These are phyloP conservation scores for Oreochromis mossambicus DNA, from an alignment of 2,797 vertebrate species.

Conservation along the genomic window DNA sequence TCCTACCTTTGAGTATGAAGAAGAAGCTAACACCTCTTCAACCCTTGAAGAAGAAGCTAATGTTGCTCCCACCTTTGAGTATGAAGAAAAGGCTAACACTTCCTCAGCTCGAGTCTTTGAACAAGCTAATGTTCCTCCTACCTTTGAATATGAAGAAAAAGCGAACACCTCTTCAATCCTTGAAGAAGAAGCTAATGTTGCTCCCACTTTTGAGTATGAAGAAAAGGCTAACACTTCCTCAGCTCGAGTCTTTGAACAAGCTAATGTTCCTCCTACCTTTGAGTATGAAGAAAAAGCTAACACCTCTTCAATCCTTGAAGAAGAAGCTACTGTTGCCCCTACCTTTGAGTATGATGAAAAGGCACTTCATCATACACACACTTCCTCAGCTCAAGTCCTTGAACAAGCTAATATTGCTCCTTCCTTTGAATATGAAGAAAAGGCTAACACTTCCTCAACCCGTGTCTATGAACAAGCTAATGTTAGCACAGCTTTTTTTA, in stretches of 20 bases:
- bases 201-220: neutral
- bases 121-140: too few relatives aligned
- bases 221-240: too few relatives aligned
- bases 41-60: neutral
- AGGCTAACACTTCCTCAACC: neutral
- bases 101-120: neutral
- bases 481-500: neutral
- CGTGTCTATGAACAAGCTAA: neutral
- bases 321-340: neutral
- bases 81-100: neutral
- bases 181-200: neutral
- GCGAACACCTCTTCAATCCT: too few relatives aligned
- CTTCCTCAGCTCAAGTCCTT: neutral
- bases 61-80: neutral
- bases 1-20: neutral
- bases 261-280: neutral
- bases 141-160: too few relatives aligned
- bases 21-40: neutral
- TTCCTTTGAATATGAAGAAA: neutral
- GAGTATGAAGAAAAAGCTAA: neutral
- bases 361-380: too few relatives aligned
- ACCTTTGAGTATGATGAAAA: neutral
- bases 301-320: neutral
- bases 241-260: neutral
- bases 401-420: neutral